Conservation (phyloP, 2,888 invertebrate species). For the Alloplasta piceator region DNA sequence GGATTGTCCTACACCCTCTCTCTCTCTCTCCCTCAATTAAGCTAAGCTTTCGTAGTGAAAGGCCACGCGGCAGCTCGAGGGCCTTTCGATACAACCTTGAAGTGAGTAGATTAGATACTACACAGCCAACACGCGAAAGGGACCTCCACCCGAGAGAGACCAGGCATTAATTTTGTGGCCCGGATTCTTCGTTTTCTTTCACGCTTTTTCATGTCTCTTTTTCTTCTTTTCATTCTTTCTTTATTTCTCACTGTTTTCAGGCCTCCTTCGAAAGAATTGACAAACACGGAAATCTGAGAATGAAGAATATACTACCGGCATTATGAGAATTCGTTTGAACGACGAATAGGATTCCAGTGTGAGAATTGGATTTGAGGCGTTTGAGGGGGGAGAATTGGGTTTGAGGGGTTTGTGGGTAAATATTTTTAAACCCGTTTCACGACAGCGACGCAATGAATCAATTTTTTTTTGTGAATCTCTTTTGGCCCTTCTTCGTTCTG, state of each 20-base stretch:
- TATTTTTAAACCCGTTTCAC: constrained; percentile 53
- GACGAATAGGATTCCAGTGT: constrained; percentile 22
- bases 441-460: constrained; percentile 44
- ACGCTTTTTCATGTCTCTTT: constrained; percentile 20
- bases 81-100: constrained; percentile 66
- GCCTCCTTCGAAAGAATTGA: constrained; percentile 28
- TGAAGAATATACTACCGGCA: constrained; percentile 29
- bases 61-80: constrained; percentile 71
- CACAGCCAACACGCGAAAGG: constrained; percentile 62
- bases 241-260: not conserved
- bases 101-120: constrained; percentile 79
- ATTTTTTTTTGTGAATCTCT: constrained; percentile 57
- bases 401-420: constrained; percentile 43
- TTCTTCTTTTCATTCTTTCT: constrained; percentile 4
- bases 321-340: constrained; percentile 37
- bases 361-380: constrained; percentile 15
- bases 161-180: constrained; percentile 77
- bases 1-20: too few species aligned
- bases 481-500: constrained; percentile 53
- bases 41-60: constrained; percentile 74
- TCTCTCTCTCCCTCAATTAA: constrained; percentile 78
- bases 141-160: constrained; percentile 9
- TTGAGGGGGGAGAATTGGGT: constrained; percentile 40
- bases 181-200: constrained; percentile 48
- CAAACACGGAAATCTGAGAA: constrained; percentile 36